A percentile compares a stretch with the other conserved stretches of the same genome.
Evolutionary conservation across 2,888 invertebrate genomes (phyloP).

Genomic region (Graphium colonna): DNA sequence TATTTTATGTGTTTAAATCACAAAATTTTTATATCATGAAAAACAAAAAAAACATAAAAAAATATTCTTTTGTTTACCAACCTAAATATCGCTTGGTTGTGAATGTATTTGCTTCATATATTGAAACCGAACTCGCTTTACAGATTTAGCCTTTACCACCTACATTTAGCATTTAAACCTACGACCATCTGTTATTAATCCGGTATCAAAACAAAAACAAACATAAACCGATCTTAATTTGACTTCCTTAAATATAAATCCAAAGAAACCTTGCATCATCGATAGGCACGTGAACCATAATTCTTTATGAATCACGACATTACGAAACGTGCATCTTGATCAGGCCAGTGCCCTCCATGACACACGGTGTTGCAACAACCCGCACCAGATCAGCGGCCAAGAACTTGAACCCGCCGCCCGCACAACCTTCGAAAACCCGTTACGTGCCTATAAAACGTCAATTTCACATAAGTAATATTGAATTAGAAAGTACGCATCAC

Average conservation of each 20-base stretch:
- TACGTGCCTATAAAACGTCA: constrained; percentile 62
- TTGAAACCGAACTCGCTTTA: no score
- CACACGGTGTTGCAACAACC: constrained; percentile 57
- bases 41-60: no score
- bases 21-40: no score
- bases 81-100: no score
- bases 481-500: constrained; percentile 41
- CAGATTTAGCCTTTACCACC: no score
- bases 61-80: no score
- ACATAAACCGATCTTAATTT: neutral
- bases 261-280: constrained; percentile 3
- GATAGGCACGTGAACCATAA: constrained; percentile 9
- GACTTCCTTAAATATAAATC: neutral
- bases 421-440: no score
- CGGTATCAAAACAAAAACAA: neutral
- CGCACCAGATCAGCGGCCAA: constrained; percentile 44
- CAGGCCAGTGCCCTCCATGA: constrained; percentile 52
- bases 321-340: constrained; percentile 44
- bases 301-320: constrained; percentile 18
- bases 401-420: constrained; percentile 66
- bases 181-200: neutral
- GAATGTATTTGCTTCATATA: no score
- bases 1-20: no score
- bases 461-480: constrained; percentile 30
- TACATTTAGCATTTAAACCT: no score